Conservation (phyloP, 2,888 invertebrate genomes). For the Galerucella nymphaeae region DNA sequence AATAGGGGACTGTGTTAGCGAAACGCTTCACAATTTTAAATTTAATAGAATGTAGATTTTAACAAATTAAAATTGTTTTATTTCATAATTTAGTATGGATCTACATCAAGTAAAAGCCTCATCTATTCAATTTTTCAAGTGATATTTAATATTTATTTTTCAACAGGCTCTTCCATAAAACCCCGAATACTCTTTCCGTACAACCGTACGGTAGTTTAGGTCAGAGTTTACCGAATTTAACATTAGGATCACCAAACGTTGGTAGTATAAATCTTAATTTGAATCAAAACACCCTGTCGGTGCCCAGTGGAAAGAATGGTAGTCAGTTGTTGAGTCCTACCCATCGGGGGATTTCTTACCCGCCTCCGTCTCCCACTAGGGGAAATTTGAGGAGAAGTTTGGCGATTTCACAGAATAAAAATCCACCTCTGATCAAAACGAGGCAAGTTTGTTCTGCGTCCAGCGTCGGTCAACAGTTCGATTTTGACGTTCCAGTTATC, state of each 20-base stretch:
- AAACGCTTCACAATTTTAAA: too few species aligned
- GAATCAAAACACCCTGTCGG: slow-evolving; percentile 69
- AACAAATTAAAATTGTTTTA: too few species aligned
- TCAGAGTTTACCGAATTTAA: slow-evolving; percentile 84
- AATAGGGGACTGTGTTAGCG: too few species aligned
- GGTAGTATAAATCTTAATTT: slow-evolving; percentile 60
- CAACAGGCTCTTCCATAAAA: slow-evolving; percentile 62
- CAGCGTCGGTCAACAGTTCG: slow-evolving; percentile 60
- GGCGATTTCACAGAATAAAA: slow-evolving; percentile 80
- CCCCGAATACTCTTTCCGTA: slow-evolving; percentile 80
- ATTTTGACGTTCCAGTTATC: slow-evolving; percentile 67
- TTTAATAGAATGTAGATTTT: too few species aligned
- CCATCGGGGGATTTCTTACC: slow-evolving; percentile 82
- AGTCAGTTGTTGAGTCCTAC: slow-evolving; percentile 69
- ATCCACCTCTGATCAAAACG: slow-evolving; percentile 85
- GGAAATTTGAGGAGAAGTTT: slow-evolving; percentile 74
- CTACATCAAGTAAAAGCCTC: too few species aligned
- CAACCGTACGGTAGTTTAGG: slow-evolving; percentile 77
- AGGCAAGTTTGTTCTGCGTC: slow-evolving; percentile 75
- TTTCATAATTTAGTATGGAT: too few species aligned
- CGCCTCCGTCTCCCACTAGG: slow-evolving; percentile 82
- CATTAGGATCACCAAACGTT: slow-evolving; percentile 64
- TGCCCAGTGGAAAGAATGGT: slow-evolving; percentile 66
- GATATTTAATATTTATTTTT: not conserved
- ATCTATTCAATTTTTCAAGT: too few species aligned